These are phyloP conservation scores for Calliphora vomitoria DNA, from an alignment of 2,888 invertebrate species.

Conservation along the genomic window DNA sequence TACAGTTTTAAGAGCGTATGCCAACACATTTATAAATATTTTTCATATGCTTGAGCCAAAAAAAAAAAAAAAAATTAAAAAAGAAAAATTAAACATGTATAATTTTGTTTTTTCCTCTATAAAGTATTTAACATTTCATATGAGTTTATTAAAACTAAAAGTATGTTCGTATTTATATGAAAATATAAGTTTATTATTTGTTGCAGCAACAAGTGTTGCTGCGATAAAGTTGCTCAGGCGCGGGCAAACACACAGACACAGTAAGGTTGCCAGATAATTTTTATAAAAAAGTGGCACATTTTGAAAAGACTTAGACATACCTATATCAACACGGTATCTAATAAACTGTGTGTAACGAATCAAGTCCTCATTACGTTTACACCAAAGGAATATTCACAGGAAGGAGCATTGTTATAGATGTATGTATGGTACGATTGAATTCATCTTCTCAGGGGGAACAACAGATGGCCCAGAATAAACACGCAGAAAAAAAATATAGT, in stretches of 20 bases:
- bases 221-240: constrained; percentile 39
- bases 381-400: too few relatives aligned
- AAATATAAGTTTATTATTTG: constrained; percentile 53
- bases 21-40: constrained; percentile 58
- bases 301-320: too few relatives aligned
- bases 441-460: too few relatives aligned
- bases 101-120: constrained; percentile 11
- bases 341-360: too few relatives aligned
- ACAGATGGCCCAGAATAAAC: too few relatives aligned
- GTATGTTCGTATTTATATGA: constrained; percentile 42
- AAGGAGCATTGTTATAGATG: too few relatives aligned
- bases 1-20: constrained; percentile 49
- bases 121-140: constrained; percentile 54
- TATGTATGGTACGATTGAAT: too few relatives aligned
- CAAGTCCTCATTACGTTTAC: too few relatives aligned
- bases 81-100: not conserved
- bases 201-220: constrained; percentile 58
- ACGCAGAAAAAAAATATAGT: too few relatives aligned
- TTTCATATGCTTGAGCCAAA: constrained; percentile 15
- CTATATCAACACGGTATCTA: too few relatives aligned
- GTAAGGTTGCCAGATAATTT: too few relatives aligned
- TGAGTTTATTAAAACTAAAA: constrained; percentile 54
- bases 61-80: not conserved
- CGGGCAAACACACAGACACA: not conserved
- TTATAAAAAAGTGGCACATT: too few relatives aligned